These are phyloP conservation scores for Caranx melampygus DNA, from an alignment of 2,113 vertebrate genomes.

Conservation along the genomic window DNA sequence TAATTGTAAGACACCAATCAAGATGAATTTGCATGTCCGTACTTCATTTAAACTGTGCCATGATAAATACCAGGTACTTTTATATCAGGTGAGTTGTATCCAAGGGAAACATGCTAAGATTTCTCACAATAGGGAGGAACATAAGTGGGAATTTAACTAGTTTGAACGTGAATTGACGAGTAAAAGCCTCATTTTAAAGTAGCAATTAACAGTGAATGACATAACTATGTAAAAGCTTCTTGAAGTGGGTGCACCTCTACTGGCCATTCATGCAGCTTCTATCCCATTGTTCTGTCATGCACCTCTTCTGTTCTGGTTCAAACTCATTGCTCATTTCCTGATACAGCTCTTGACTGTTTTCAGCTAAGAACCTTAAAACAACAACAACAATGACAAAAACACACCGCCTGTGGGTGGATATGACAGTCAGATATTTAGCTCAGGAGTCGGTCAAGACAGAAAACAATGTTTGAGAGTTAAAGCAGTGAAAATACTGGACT, in stretches of 20 bases:
- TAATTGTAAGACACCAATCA: conserved; percentile 53
- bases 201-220: not conserved
- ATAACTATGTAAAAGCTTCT: not conserved
- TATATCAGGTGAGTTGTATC: not conserved
- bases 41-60: conserved; percentile 16
- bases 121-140: not conserved
- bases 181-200: not conserved
- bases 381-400: not conserved
- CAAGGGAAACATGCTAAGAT: conserved; percentile 11
- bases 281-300: not conserved
- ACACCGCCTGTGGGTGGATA: not conserved
- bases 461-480: not conserved
- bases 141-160: not conserved
- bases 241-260: not conserved
- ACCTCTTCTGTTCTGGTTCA: not conserved
- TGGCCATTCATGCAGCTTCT: no score
- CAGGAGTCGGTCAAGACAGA: not conserved
- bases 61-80: not conserved
- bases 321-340: not conserved
- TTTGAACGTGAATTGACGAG: not conserved
- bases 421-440: not conserved
- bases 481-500: not conserved
- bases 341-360: not conserved
- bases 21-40: conserved; percentile 26
- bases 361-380: not conserved